Evolutionary conservation across 2,888 invertebrate species (phyloP), one percentile per base, ranked within the genome.

Genomic region (Deilephila elpenor): DNA sequence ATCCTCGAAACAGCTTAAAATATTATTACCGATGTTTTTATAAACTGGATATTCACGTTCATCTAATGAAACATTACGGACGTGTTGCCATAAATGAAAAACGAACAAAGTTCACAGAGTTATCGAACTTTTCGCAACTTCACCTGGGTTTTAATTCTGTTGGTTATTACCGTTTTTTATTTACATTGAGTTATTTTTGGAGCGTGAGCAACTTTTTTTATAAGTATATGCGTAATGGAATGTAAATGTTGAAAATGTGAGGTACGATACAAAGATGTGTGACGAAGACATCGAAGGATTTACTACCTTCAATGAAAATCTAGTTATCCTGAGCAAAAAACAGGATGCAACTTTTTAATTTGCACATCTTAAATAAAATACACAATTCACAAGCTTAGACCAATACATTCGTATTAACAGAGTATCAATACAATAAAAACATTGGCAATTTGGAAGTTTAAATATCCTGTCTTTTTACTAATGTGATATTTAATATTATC

Each of bases 121-220:
- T 67, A 67, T 67, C 51, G 51, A 67, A 67, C 67, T 67, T 67
- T 67, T 25, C 67, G 51, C 20, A 67, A 51, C 51, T 51, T 25
- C 51, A 67, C 51, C 67, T 51, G 67, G 44, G 51, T 44, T 44
- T 14, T 14, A 25, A 67, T 6, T 6, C 25, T 44, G 25, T 44
- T 67, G 51, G 44, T 64, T 44, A 44, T 64, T 8, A 20, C 4
- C 19, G 8, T 20, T 37, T 64, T 25, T 37, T 37, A 11, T n/a
- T 56, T 29, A 17, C 60, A 60, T 60, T 25, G 60, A 25, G 25
- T 11, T 25, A 60, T 60, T 60, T 29, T 60, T 60, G 14, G 14
- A 60, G 60, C 25, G 5, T 59, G 60, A 0, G 8, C 14, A 60
- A 5, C 0, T 25, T 29, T 29, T 60, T 60, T 29, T 14, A 25